These are phyloP conservation scores for Petromus typicus DNA, from an alignment of 2,113 vertebrate species.

Conservation along the genomic window DNA sequence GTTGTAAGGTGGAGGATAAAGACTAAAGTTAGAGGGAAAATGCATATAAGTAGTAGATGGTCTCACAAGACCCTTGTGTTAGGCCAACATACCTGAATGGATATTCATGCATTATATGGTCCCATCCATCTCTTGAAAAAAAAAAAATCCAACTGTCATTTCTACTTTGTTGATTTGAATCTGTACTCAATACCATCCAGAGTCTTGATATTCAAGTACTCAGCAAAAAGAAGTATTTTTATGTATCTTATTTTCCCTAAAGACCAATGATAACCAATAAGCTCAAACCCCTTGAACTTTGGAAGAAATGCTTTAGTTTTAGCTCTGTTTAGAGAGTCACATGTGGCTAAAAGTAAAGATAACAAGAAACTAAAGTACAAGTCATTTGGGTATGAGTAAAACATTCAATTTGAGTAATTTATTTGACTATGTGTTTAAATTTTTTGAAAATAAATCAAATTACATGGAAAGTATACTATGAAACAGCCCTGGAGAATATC, in stretches of 20 bases:
- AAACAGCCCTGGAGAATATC: not conserved
- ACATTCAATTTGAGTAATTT: not conserved
- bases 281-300: not conserved
- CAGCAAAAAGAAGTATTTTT: not conserved
- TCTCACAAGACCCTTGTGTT: not conserved
- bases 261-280: not conserved
- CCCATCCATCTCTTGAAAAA: not conserved
- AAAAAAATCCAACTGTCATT: not conserved
- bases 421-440: not conserved
- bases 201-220: not conserved
- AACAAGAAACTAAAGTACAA: not conserved
- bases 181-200: not conserved
- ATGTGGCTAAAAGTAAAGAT: not conserved
- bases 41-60: not conserved
- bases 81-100: not conserved
- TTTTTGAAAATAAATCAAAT: not conserved
- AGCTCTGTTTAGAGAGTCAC: not conserved
- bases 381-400: not conserved
- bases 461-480: not conserved
- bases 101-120: not conserved
- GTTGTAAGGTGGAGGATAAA: not conserved
- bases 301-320: constrained; percentile 1
- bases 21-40: not conserved
- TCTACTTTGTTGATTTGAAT: not conserved
- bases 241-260: not conserved